Evolutionary conservation across 1,140 invertebrate species (phyloP).

Genomic region (Plectrocnemia conspersa): DNA sequence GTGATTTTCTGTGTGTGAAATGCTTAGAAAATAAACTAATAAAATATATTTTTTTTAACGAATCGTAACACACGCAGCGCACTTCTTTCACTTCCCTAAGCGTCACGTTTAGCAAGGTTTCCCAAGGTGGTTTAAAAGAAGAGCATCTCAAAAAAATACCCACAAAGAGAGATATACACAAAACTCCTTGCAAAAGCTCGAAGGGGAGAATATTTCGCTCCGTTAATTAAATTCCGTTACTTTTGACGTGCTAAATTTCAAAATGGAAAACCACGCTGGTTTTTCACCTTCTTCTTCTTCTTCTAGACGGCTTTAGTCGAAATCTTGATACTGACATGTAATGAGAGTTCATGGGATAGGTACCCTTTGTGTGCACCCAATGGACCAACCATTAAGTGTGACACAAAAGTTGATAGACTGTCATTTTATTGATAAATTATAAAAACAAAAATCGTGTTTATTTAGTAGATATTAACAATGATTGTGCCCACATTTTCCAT

Average conservation of each 20-base stretch:
- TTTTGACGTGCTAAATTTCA: conserved; percentile 2
- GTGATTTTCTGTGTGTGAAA: no score
- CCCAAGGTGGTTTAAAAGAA: no score
- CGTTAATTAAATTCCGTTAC: conserved; percentile 10
- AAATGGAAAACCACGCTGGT: conserved; percentile 16
- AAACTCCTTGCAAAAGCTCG: no score
- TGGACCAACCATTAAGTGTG: not conserved
- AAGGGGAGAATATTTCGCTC: conserved; percentile 6
- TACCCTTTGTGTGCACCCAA: conserved; percentile 19
- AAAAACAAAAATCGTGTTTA: not conserved
- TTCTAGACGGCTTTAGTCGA: not conserved
- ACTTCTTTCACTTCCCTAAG: no score
- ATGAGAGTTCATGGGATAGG: conserved; percentile 21
- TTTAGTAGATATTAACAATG: no score
- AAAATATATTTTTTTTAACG: no score
- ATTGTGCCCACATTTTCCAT: no score
- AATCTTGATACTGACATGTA: conserved; percentile 30
- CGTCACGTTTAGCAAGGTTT: no score
- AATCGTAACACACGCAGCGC: no score
- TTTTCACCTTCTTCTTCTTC: conserved; percentile 16
- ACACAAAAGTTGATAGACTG: not conserved
- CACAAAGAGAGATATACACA: no score
- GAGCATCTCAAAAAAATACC: no score
- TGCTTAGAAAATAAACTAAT: no score
- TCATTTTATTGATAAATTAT: not conserved